Evolutionary conservation across 2,888 invertebrate genomes (phyloP).

Genomic region (Aleiodes leptofemur): DNA sequence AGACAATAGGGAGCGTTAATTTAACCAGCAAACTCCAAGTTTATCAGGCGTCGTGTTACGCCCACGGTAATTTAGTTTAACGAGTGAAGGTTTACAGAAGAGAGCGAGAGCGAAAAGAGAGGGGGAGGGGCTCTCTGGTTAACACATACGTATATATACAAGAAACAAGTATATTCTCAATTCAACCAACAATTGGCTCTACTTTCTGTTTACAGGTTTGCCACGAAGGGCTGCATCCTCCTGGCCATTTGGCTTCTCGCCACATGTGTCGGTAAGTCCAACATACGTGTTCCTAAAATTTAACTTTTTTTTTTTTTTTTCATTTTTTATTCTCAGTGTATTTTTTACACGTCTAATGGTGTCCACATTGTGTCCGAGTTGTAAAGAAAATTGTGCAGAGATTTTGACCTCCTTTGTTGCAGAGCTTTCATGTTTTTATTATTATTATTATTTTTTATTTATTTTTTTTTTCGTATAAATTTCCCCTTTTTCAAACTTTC

Average conservation of each 20-base stretch:
- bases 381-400: not conserved
- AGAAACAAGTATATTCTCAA: slow-evolving; percentile 30
- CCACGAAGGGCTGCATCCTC: slow-evolving; percentile 57
- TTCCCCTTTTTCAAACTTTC: slow-evolving; percentile 23
- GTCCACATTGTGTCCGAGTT: not conserved
- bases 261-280: slow-evolving; percentile 65
- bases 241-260: slow-evolving; percentile 63
- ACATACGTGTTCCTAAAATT: not conserved
- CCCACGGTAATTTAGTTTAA: slow-evolving; percentile 32
- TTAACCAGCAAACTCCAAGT: slow-evolving; percentile 22
- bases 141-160: slow-evolving; percentile 37
- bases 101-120: too few species aligned
- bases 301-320: slow-evolving; percentile 20
- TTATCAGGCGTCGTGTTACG: slow-evolving; percentile 29
- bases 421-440: too few species aligned
- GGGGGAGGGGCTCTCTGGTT: too few species aligned
- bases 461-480: slow-evolving; percentile 4
- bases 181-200: slow-evolving; percentile 54
- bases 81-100: slow-evolving; percentile 2
- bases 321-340: slow-evolving; percentile 5
- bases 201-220: slow-evolving; percentile 62
- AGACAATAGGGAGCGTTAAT: slow-evolving; percentile 20
- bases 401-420: not conserved
- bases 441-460: not conserved
- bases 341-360: not conserved